phyloP scores from a whole-genome alignment of 2,888 invertebrate species.

The Lottia scabra region DNA sequence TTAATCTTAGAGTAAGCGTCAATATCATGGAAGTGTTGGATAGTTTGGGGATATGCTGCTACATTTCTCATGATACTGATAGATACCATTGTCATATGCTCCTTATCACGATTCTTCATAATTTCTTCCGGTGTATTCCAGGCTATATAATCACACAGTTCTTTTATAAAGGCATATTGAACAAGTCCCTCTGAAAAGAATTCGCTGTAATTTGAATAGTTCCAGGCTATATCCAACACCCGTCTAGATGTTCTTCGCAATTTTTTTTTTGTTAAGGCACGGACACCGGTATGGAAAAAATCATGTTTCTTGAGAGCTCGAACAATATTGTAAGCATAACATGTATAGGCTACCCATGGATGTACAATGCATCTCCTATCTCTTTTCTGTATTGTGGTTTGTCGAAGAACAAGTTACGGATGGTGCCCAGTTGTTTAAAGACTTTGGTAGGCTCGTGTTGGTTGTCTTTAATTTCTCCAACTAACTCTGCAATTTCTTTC shows the following conservation, averaged over 20 bases:
- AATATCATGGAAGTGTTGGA: not conserved
- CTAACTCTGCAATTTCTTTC: too few species aligned
- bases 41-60: not conserved
- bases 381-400: not conserved
- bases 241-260: too few species aligned
- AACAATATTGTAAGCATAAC: too few species aligned
- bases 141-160: not conserved
- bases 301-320: too few species aligned
- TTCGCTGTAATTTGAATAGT: not conserved
- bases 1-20: not conserved
- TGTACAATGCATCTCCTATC: not conserved
- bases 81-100: not conserved
- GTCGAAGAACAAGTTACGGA: too few species aligned
- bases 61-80: not conserved
- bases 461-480: too few species aligned
- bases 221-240: not conserved
- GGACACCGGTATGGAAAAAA: not conserved
- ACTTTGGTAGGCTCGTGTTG: too few species aligned
- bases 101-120: not conserved
- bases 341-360: too few species aligned
- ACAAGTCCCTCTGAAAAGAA: too few species aligned
- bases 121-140: not conserved
- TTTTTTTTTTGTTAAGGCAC: not conserved
- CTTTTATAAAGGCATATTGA: not conserved
- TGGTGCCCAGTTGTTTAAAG: too few species aligned